These are phyloP conservation scores for Polyommatus icarus DNA, from an alignment of 2,888 invertebrate genomes.

Conservation along the genomic window DNA sequence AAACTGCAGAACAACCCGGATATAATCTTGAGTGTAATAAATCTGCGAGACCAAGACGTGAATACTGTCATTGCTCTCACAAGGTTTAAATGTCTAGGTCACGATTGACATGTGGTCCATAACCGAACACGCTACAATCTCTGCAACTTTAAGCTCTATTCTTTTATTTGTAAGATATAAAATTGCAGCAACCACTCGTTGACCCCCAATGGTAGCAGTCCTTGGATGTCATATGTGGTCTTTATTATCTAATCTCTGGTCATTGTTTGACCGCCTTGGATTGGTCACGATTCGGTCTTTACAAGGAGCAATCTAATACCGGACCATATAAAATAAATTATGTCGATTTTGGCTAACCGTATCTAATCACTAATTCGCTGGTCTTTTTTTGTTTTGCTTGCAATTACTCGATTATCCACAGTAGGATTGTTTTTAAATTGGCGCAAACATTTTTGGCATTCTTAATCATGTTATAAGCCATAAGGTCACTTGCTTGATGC, in stretches of 20 bases:
- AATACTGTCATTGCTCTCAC: slow-evolving; percentile 19
- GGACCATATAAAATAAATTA: slow-evolving; percentile 48
- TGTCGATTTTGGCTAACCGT: slow-evolving; percentile 34
- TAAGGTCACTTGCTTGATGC: not conserved
- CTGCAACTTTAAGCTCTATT: slow-evolving; percentile 31
- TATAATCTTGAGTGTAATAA: slow-evolving; percentile 3
- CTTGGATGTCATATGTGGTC: slow-evolving; percentile 57
- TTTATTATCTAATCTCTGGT: slow-evolving; percentile 57
- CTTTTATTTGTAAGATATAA: slow-evolving; percentile 35
- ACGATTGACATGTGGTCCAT: slow-evolving; percentile 51
- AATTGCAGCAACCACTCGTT: not conserved
- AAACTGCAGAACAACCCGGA: slow-evolving; percentile 19
- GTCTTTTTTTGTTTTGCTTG: slow-evolving; percentile 21
- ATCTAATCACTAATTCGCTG: slow-evolving; percentile 19
- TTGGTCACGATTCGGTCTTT: slow-evolving; percentile 63
- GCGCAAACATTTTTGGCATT: slow-evolving; percentile 12
- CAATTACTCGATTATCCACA: slow-evolving; percentile 19
- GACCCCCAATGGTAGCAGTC: slow-evolving; percentile 40
- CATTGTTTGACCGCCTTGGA: slow-evolving; percentile 59
- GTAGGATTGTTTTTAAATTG: not conserved
- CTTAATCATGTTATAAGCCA: not conserved
- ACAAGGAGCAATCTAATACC: slow-evolving; percentile 44
- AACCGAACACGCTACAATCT: slow-evolving; percentile 44
- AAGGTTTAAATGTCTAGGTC: slow-evolving; percentile 65
- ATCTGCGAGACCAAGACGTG: slow-evolving; percentile 25